Conservation (phyloP, 2,888 invertebrate species). For the Orthonevra nobilis region DNA sequence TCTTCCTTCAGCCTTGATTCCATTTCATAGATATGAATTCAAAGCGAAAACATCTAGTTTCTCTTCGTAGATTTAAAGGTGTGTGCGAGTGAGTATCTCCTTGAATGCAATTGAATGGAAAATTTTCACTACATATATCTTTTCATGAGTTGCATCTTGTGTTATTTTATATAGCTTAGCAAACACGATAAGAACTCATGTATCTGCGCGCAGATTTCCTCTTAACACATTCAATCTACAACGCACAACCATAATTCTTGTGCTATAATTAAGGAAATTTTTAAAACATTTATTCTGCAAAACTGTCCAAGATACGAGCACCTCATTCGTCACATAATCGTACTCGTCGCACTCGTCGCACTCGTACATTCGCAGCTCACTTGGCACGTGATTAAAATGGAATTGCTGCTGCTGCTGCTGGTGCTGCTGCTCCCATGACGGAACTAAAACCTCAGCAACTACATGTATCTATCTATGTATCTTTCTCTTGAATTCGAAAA, state of each 20-base stretch:
- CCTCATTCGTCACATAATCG: not conserved
- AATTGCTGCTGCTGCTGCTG: too few species aligned
- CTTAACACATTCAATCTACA: constrained; percentile 34
- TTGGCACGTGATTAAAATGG: constrained; percentile 67
- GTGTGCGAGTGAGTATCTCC: constrained; percentile 4
- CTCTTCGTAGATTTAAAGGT: constrained; percentile 36
- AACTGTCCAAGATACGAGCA: constrained; percentile 21
- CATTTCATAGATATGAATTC: constrained; percentile 51
- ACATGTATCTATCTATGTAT: too few species aligned
- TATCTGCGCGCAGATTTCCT: constrained; percentile 36
- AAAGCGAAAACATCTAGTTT: constrained; percentile 48
- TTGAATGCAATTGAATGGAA: constrained; percentile 45
- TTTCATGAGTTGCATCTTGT: not conserved
- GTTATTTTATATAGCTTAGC: not conserved
- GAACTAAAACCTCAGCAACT: constrained; percentile 67
- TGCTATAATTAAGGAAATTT: constrained; percentile 67
- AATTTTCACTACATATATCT: constrained; percentile 26
- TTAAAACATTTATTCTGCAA: constrained; percentile 50
- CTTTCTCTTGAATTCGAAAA: constrained; percentile 59
- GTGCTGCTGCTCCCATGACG: too few species aligned
- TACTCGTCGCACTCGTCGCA: too few species aligned
- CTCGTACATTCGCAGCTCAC: constrained; percentile 6
- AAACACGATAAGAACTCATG: constrained; percentile 53
- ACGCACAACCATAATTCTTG: constrained; percentile 61
- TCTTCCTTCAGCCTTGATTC: constrained; percentile 64